Conservation (phyloP, 2,113 vertebrate genomes). For the Ammodytes marinus region DNA sequence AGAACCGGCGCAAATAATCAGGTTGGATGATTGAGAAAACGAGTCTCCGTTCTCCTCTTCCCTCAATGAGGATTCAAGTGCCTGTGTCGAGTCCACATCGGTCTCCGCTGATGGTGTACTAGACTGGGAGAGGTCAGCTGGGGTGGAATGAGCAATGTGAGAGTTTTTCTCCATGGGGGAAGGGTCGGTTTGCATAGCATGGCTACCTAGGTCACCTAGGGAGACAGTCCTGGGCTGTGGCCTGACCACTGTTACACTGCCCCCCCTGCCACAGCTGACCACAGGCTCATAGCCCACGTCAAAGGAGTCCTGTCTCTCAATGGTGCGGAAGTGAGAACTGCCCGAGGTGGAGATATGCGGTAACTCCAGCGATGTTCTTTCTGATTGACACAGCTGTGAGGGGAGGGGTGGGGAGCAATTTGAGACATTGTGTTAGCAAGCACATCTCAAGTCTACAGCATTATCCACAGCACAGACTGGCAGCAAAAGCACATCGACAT, state of each 20-base stretch:
- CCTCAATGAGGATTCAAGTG: conserved; percentile 1
- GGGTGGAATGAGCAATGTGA: conserved; percentile 31
- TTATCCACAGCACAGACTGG: neutral
- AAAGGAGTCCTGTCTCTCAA: conserved; percentile 83
- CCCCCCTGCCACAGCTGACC: conserved; percentile 43
- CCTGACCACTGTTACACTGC: conserved; percentile 76
- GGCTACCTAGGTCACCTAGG: conserved; percentile 28
- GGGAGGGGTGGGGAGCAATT: neutral
- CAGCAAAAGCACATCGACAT: neutral
- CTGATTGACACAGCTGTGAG: conserved; percentile 73
- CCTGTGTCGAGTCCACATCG: conserved; percentile 14
- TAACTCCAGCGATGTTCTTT: conserved; percentile 62
- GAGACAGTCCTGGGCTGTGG: conserved; percentile 76
- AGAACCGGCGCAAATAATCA: neutral
- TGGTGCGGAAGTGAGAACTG: conserved; percentile 81
- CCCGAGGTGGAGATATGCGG: conserved; percentile 33
- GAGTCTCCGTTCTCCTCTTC: neutral
- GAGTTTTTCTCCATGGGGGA: conserved; percentile 7
- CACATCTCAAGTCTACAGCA: neutral
- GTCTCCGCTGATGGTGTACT: conserved; percentile 10
- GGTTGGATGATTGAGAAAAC: neutral
- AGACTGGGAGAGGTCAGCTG: conserved; percentile 30
- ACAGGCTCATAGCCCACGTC: conserved; percentile 61
- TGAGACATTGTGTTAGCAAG: conserved; percentile 7
- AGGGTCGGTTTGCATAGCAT: neutral